These are phyloP conservation scores for Stichopus chloronotus DNA, from an alignment of 35 echinoderm and acorn worm genomes.

Conservation along the genomic window DNA sequence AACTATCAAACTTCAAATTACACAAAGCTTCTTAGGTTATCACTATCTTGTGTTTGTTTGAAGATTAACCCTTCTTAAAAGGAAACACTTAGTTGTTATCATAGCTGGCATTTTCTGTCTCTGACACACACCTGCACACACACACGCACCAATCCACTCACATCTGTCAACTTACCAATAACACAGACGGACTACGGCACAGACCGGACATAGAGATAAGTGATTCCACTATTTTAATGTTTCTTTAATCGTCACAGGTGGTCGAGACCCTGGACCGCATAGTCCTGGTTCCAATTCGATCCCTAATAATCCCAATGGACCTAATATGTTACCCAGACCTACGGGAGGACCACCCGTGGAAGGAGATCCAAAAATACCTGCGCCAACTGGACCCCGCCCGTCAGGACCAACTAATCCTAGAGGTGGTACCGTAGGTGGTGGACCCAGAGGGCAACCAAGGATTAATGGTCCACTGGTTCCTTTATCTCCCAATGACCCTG, in stretches of 20 bases:
- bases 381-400: not conserved
- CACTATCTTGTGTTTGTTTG: no score
- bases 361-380: slow-evolving; percentile 7
- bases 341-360: not conserved
- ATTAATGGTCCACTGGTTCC: not conserved
- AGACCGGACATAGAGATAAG: no score
- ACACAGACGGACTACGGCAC: no score
- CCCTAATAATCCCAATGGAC: not conserved
- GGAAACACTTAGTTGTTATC: no score
- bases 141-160: no score
- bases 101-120: no score
- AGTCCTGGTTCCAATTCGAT: not conserved
- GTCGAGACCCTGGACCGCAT: not conserved
- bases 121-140: no score
- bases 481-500: not conserved
- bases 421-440: not conserved
- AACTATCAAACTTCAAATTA: no score
- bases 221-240: no score
- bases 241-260: not conserved
- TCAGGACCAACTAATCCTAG: not conserved
- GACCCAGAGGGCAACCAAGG: not conserved
- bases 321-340: not conserved
- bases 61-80: no score
- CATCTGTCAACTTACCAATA: no score
- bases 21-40: no score